These are phyloP conservation scores for Diadegma fenestrale DNA, from an alignment of 2,888 invertebrate genomes.

Conservation along the genomic window DNA sequence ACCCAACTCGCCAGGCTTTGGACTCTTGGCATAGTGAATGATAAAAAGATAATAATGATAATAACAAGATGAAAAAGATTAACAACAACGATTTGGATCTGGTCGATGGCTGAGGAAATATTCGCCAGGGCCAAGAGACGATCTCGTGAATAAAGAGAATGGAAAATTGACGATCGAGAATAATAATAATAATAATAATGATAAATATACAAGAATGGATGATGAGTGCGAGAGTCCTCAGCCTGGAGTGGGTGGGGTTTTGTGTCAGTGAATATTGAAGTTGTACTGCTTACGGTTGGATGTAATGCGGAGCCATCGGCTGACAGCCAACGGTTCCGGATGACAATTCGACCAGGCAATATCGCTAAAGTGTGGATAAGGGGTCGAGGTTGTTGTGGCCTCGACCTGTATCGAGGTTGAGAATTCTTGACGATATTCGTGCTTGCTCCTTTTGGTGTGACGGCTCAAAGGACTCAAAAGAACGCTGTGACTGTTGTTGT, in stretches of 20 bases:
- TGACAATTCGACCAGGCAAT: slow-evolving; percentile 84
- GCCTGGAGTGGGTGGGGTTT: slow-evolving; percentile 84
- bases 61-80: slow-evolving; percentile 22
- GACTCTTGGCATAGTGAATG: slow-evolving; percentile 71
- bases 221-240: slow-evolving; percentile 76
- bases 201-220: not conserved
- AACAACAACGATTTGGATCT: slow-evolving; percentile 28
- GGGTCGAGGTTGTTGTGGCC: slow-evolving; percentile 81
- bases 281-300: slow-evolving; percentile 84
- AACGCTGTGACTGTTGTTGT: slow-evolving; percentile 71
- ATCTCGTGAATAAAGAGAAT: slow-evolving; percentile 24
- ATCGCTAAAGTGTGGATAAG: slow-evolving; percentile 81
- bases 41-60: slow-evolving; percentile 49
- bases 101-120: not conserved
- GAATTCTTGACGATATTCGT: slow-evolving; percentile 78
- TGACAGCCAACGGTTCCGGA: slow-evolving; percentile 84
- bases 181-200: slow-evolving; percentile 13
- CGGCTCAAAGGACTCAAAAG: slow-evolving; percentile 72
- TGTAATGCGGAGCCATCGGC: slow-evolving; percentile 83
- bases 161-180: not conserved
- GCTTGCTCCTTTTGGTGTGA: slow-evolving; percentile 76
- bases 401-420: slow-evolving; percentile 81
- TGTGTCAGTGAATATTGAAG: slow-evolving; percentile 85
- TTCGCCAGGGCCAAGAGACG: not conserved
- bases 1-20: slow-evolving; percentile 80